A percentile compares a stretch with the other conserved stretches of the same genome.
Conservation (phyloP, 2,888 invertebrate species). For the Zaprionus lineosus region DNA sequence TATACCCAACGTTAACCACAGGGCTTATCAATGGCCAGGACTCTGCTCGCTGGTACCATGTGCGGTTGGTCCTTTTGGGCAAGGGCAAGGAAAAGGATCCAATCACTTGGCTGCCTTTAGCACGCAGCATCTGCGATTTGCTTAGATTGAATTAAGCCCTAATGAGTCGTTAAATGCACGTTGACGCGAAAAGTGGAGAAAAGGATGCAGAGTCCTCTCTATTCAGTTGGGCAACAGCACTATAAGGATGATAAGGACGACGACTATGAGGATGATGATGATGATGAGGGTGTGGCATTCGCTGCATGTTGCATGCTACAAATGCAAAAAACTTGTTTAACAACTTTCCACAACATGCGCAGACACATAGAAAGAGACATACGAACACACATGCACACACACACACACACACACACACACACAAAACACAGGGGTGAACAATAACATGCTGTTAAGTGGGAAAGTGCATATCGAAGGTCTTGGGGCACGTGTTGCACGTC, state of each 20-base stretch:
- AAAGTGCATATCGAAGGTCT: conserved; percentile 41
- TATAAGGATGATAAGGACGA: not conserved
- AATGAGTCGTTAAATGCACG: conserved; percentile 68
- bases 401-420: not conserved
- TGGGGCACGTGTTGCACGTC: not conserved
- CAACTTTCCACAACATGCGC: conserved; percentile 21
- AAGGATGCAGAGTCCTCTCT: too few species aligned
- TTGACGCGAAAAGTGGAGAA: too few species aligned
- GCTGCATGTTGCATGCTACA: too few species aligned
- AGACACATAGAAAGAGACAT: not conserved
- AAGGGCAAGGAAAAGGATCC: not conserved
- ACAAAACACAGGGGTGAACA: not conserved
- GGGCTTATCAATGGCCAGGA: conserved; percentile 37
- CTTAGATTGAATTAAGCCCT: conserved; percentile 60
- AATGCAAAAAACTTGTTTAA: conserved; percentile 72
- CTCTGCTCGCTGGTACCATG: conserved; percentile 22
- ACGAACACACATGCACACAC: not conserved
- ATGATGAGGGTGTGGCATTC: conserved; percentile 1
- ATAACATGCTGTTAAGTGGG: conserved; percentile 18
- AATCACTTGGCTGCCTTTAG: conserved; percentile 7
- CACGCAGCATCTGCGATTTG: conserved; percentile 36
- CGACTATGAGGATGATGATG: not conserved
- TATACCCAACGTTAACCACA: conserved; percentile 31
- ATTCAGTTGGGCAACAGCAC: too few species aligned
- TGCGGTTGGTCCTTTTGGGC: conserved; percentile 21